Evolutionary conservation across 2,113 vertebrate species (phyloP), one percentile per base, ranked within the genome.

Genomic region (Melanotaenia duboulayi): DNA sequence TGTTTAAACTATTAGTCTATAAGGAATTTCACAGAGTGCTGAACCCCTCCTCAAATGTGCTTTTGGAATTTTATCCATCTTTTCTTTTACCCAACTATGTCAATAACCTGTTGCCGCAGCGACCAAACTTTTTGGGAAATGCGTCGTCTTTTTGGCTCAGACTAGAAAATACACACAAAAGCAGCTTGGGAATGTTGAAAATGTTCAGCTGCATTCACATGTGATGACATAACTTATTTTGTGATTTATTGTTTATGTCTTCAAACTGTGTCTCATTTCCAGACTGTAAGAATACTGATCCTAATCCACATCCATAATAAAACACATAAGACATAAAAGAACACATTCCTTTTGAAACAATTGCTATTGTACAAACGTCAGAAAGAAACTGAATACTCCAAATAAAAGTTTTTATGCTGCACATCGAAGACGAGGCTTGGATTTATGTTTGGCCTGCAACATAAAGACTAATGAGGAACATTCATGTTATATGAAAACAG

Each of bases 391-490:
- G 51, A 65, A 52, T 75, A 49, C 72, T 76, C 52, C 12, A 59
- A 76, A 80, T 56, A 57, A 65, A 78, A 61, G 42, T 66, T 76
- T 72, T 46, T 60, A 65, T 46, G 58, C 78, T 62, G 28, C 28
- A 51, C 74, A 74, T 83, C 65, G 85, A 89, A 77, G 78, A 75
- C 65, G 75, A 71, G 63, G 58, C 6, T 1, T 16, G 44, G 78
- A 85, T 87, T 85, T 77, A 84, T 82, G 70, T 56, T 59, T 60
- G 37, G 77, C 73, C n/a, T 74, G 52, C 85, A 82, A 67, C 65
- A 86, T 85, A 69, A 68, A 22, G 10, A 70, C 39, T 84, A 87
- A 87, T 77, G 76, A 87, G 48, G 58, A 87, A 90, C 88, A 90
- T 73, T 70, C 84, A 66, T 65, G 74, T 74, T 39, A 16, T 20